phyloP scores from a whole-genome alignment of 2,888 invertebrate genomes.

The Actias luna region DNA sequence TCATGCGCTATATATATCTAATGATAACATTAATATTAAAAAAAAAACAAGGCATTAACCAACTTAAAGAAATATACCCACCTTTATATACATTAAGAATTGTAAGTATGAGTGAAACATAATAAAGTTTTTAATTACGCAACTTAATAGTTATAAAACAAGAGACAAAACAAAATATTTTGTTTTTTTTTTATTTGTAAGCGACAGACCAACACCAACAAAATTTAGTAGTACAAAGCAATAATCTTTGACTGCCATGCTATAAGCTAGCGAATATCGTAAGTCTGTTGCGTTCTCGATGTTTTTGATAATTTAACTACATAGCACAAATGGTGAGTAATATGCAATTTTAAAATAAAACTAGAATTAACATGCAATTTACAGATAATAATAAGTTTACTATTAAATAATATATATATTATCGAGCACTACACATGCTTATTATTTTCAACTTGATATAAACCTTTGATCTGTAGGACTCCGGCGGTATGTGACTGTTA shows the following conservation, averaged over 20 bases:
- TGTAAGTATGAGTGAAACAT: background rate
- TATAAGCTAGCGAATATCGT: constrained; percentile 2
- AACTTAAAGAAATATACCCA: constrained; percentile 10
- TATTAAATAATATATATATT: constrained; percentile 5
- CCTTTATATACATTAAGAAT: background rate
- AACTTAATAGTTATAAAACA: background rate
- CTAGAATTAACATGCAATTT: constrained; percentile 61
- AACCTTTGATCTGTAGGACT: constrained; percentile 96
- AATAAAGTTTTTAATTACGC: background rate
- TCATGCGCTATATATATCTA: constrained; percentile 37
- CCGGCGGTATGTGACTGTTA: constrained; percentile 97
- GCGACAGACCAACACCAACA: constrained; percentile 60
- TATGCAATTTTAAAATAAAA: constrained; percentile 30
- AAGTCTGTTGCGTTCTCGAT: constrained; percentile 14
- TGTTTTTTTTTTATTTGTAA: constrained; percentile 25
- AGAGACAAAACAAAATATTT: background rate
- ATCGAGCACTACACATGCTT: constrained; percentile 75
- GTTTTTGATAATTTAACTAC: background rate
- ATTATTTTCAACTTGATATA: constrained; percentile 82
- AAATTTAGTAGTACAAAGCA: constrained; percentile 51
- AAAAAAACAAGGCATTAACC: constrained; percentile 21
- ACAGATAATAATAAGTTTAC: constrained; percentile 27
- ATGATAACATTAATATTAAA: constrained; percentile 10
- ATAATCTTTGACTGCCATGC: constrained; percentile 33
- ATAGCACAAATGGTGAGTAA: constrained; percentile 1